Conservation (phyloP, 2,888 invertebrate species). For the Rhagonycha fulva region DNA sequence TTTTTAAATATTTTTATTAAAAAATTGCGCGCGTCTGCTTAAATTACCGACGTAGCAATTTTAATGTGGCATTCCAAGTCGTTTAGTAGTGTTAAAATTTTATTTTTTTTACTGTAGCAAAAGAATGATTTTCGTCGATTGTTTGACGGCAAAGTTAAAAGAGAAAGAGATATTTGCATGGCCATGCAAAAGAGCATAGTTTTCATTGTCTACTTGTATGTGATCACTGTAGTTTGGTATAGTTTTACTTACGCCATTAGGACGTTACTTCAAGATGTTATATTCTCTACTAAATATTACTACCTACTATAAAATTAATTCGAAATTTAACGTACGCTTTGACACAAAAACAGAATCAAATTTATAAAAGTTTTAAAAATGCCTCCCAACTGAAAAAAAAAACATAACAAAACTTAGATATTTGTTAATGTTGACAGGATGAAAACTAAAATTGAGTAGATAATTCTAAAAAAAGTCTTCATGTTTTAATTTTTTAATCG, state of each 20-base stretch:
- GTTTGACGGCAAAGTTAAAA: slow-evolving; percentile 45
- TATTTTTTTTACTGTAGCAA: slow-evolving; percentile 27
- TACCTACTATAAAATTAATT: slow-evolving; percentile 6
- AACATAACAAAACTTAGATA: background rate
- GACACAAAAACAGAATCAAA: slow-evolving; percentile 26
- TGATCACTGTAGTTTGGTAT: slow-evolving; percentile 46
- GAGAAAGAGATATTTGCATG: slow-evolving; percentile 33
- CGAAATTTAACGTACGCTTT: slow-evolving; percentile 26
- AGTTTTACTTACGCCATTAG: slow-evolving; percentile 17
- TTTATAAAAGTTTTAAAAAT: background rate
- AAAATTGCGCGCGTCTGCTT: background rate
- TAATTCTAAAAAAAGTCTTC: slow-evolving; percentile 10
- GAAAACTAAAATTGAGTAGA: slow-evolving; percentile 7
- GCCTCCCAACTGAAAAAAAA: background rate
- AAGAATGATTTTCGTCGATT: slow-evolving; percentile 36
- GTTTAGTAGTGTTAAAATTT: slow-evolving; percentile 7
- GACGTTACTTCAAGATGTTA: slow-evolving; percentile 21
- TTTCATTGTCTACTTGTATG: slow-evolving; percentile 51
- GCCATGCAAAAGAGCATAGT: slow-evolving; percentile 44
- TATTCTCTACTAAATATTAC: slow-evolving; percentile 25
- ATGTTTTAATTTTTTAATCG: background rate
- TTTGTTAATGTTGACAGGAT: background rate
- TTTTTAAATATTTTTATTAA: background rate
- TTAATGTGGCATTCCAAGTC: slow-evolving; percentile 8
- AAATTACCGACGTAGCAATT: background rate